Base-by-base conservation (phyloP, 2,888 invertebrate genomes). In the Theristus sp. region DNA sequence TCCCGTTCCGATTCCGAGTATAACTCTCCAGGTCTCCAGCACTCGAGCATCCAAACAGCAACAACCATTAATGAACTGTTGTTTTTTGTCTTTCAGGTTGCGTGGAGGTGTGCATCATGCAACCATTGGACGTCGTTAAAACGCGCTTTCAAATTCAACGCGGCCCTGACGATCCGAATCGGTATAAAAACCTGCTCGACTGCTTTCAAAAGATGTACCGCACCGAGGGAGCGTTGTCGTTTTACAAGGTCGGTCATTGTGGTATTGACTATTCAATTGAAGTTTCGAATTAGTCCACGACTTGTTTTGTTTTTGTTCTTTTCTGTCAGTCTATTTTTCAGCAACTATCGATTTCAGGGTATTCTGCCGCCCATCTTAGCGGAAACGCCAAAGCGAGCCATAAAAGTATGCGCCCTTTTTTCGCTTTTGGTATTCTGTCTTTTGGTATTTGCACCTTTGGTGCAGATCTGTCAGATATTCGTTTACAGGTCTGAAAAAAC, bases 101-200 rank as follows among this genome's bases (percentile, higher is more conserved):
- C 76, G 82, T 90, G 57, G 91, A 93, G 81, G 89, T 91, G 63
- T 89, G 87, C 74, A 84, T 91, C 59, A 93, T 93, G 91, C 91
- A 93, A 77, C 93, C 93, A 0, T 77, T 93, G 73, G 93, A 93
- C 76, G 80, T 93, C 62, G 83, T 93, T 1, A 93, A 93, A 78
- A 93, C 93, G 1, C 81, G 93, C 67, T 81, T 87, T 67, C 88
- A 88, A 76, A 77, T 88, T 57, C 86, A 87, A 75, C 77, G 77
- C 22, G 74, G 75, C 0, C 69, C 72, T 10, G 71, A 71, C 29
- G 81, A 82, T 70, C 81, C 81, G 53, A 76, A 80, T 65, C 70
- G 75, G 66, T 88, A 74, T 81, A 78, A 67, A 28, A 89, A 89
- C 20, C 82, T 93, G 61, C 78, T 81, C 52, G 90, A 91, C 73